Percentiles rank a stretch among this genome's conserved stretches.
Evolutionary conservation across 2,797 vertebrate species (phyloP).

Genomic region (Kryptopterus vitreolus): DNA sequence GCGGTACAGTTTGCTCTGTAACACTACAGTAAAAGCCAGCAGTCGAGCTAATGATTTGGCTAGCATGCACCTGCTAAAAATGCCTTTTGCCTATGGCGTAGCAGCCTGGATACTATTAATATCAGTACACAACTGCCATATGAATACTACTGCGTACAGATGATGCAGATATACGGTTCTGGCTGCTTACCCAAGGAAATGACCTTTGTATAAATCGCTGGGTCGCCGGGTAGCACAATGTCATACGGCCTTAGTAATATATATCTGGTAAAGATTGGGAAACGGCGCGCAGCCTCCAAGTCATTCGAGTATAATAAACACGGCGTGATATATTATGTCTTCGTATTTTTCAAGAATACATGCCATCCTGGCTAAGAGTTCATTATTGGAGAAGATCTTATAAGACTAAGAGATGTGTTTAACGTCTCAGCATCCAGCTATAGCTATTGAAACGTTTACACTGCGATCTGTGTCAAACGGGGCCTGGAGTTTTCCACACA

Average conservation of each 20-base stretch:
- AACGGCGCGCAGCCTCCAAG: not conserved
- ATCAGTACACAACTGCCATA: conserved; percentile 18
- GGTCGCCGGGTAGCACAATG: not conserved
- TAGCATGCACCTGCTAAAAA: conserved; percentile 30
- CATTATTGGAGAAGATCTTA: not conserved
- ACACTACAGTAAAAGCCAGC: conserved; percentile 30
- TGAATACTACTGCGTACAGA: conserved; percentile 14
- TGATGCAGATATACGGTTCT: not conserved
- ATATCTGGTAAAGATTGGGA: not conserved
- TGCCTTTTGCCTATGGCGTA: not conserved
- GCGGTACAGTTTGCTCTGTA: conserved; percentile 14
- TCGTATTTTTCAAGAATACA: not conserved
- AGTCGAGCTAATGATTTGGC: conserved; percentile 37
- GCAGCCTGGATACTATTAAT: conserved; percentile 21
- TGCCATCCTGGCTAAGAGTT: not conserved
- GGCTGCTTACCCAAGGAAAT: not conserved
- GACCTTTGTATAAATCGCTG: not conserved
- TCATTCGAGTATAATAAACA: too few relatives aligned
- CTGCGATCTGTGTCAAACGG: not conserved
- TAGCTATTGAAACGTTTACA: not conserved
- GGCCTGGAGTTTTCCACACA: not conserved
- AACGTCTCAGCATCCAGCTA: not conserved
- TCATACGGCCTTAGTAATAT: not conserved
- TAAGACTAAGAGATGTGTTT: not conserved
- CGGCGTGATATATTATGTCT: too few relatives aligned